Evolutionary conservation across 2,113 vertebrate genomes (phyloP).

Genomic region (Callionymus lyra): DNA sequence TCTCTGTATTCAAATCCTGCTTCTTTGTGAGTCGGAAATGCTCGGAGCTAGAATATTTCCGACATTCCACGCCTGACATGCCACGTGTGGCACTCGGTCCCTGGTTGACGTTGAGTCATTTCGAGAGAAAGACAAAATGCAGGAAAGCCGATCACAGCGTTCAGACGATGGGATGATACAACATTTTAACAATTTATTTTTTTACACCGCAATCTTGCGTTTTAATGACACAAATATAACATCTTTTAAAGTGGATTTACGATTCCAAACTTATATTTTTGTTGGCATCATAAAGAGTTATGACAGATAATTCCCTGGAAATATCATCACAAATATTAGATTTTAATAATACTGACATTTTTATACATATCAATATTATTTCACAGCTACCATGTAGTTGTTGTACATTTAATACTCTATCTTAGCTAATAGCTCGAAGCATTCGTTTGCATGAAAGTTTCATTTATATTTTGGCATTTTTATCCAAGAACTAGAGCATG

Average conservation of each 20-base stretch:
- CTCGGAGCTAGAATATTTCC: conserved; percentile 1
- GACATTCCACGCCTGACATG: no score
- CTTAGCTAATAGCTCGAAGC: conserved; percentile 37
- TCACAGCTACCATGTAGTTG: conserved; percentile 73
- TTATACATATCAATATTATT: conserved; percentile 56
- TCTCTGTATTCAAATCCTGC: conserved; percentile 8
- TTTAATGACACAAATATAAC: no score
- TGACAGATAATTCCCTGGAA: background rate
- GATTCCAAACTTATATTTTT: background rate
- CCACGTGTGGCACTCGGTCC: no score
- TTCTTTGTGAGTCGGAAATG: conserved; percentile 11
- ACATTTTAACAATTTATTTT: no score
- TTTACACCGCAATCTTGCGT: no score
- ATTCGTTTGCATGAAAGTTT: conserved; percentile 46
- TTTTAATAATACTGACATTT: no score
- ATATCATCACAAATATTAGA: background rate
- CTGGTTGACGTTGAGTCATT: no score
- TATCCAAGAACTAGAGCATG: conserved; percentile 47
- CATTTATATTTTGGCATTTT: conserved; percentile 33
- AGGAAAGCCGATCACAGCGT: no score
- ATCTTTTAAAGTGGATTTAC: background rate
- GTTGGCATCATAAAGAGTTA: background rate
- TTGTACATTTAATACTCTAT: conserved; percentile 45
- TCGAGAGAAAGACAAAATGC: no score
- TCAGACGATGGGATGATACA: no score